phyloP scores from a whole-genome alignment of 2,888 invertebrate species.

The Muschampia plurimacula region DNA sequence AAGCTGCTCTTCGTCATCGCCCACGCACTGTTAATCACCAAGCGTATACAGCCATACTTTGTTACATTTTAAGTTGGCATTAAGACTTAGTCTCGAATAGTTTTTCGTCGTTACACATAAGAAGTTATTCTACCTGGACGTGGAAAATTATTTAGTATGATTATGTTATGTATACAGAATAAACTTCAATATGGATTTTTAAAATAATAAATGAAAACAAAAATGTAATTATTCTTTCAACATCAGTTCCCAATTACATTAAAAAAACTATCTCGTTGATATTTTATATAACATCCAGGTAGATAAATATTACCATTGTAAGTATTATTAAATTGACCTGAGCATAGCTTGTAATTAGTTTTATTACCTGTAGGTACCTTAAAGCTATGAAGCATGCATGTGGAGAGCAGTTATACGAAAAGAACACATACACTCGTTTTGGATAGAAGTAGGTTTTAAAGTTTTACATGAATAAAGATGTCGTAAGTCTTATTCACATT shows the following conservation, averaged over 20 bases:
- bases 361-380: background rate
- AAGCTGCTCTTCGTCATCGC: conserved; percentile 70
- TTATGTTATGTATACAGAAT: background rate
- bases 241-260: no score
- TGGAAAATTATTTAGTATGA: conserved; percentile 2
- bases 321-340: background rate
- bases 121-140: conserved; percentile 17
- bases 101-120: conserved; percentile 14
- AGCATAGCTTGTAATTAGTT: background rate
- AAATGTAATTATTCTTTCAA: no score
- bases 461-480: conserved; percentile 67
- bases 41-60: conserved; percentile 49
- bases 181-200: no score
- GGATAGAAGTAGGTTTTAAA: conserved; percentile 43
- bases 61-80: conserved; percentile 14
- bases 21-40: conserved; percentile 55
- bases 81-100: conserved; percentile 23
- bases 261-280: no score
- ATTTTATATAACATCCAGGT: conserved; percentile 19
- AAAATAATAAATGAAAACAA: no score
- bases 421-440: conserved; percentile 77
- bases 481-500: conserved; percentile 67
- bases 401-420: conserved; percentile 41
- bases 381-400: conserved; percentile 22
- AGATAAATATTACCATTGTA: background rate